These are phyloP conservation scores for Fissipunctia ypsillon DNA, from an alignment of 2,888 invertebrate species.

Conservation along the genomic window DNA sequence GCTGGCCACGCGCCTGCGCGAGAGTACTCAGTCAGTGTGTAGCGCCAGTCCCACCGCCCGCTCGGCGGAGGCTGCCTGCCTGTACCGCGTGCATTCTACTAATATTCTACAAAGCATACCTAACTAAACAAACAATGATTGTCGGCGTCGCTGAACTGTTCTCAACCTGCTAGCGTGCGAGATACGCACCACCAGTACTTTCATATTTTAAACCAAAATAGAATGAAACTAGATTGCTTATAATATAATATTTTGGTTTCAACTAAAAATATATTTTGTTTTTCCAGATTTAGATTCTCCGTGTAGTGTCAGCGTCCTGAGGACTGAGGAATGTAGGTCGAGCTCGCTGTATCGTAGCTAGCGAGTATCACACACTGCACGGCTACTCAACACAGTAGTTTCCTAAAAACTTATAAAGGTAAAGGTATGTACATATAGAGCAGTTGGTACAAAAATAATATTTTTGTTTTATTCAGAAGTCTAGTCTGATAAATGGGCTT, in stretches of 20 bases:
- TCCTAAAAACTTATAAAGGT: not conserved
- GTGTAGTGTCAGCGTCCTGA: conserved; percentile 33
- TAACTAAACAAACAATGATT: not conserved
- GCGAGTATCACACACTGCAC: not conserved
- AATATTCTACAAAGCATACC: not conserved
- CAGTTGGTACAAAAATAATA: too few relatives aligned
- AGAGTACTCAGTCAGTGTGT: not conserved
- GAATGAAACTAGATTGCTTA: conserved; percentile 22
- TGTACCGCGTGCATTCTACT: not conserved
- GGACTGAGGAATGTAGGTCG: conserved; percentile 29
- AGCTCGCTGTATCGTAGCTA: not conserved
- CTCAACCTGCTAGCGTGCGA: not conserved
- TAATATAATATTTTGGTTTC: conserved; percentile 23
- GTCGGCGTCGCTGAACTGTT: too few relatives aligned
- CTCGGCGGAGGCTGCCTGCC: not conserved
- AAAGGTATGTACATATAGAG: too few relatives aligned
- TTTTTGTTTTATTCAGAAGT: too few relatives aligned
- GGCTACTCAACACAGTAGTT: not conserved
- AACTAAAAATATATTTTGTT: conserved; percentile 26
- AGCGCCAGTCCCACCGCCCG: not conserved
- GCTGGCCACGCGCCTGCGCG: too few relatives aligned
- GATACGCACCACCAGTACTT: too few relatives aligned
- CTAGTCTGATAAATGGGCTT: too few relatives aligned
- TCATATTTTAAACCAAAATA: conserved; percentile 13
- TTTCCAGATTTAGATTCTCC: conserved; percentile 39